Conservation (phyloP, 2,888 invertebrate species). For the Gisinianus flammeolus region DNA sequence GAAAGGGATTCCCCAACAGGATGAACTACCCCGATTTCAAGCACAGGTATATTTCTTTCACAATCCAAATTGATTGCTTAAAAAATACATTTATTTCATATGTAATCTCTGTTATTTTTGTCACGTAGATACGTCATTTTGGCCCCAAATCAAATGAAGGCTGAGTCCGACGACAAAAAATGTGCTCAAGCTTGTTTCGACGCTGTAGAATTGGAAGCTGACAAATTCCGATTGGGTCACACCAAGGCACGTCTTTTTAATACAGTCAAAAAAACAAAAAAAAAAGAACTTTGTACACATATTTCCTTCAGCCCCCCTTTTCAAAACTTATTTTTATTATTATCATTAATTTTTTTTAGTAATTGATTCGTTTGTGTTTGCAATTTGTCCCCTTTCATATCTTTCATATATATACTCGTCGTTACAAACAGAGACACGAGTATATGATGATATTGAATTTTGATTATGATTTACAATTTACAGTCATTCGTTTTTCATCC, state of each 20-base stretch:
- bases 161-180: slow-evolving; percentile 80
- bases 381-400: too few species aligned
- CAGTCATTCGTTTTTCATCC: too few species aligned
- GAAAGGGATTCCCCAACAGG: slow-evolving; percentile 99
- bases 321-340: too few species aligned
- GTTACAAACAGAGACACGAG: too few species aligned
- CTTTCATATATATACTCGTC: too few species aligned
- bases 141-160: slow-evolving; percentile 90
- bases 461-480: too few species aligned
- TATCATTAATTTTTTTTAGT: too few species aligned
- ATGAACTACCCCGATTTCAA: slow-evolving; percentile 99
- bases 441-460: too few species aligned
- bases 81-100: too few species aligned
- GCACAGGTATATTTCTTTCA: slow-evolving; percentile 80
- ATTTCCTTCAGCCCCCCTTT: too few species aligned
- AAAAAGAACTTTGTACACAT: not conserved
- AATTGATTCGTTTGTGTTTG: too few species aligned
- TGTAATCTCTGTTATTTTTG: slow-evolving; percentile 21
- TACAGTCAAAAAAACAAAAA: not conserved
- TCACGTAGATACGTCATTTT: slow-evolving; percentile 94
- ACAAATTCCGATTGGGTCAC: slow-evolving; percentile 96
- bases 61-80: too few species aligned
- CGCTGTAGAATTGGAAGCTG: slow-evolving; percentile 84
- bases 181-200: slow-evolving; percentile 88
- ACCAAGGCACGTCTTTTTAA: slow-evolving; percentile 82